Base-by-base conservation (phyloP, 2,113 vertebrate genomes). In the Rhinolophus ferrumequinum region DNA sequence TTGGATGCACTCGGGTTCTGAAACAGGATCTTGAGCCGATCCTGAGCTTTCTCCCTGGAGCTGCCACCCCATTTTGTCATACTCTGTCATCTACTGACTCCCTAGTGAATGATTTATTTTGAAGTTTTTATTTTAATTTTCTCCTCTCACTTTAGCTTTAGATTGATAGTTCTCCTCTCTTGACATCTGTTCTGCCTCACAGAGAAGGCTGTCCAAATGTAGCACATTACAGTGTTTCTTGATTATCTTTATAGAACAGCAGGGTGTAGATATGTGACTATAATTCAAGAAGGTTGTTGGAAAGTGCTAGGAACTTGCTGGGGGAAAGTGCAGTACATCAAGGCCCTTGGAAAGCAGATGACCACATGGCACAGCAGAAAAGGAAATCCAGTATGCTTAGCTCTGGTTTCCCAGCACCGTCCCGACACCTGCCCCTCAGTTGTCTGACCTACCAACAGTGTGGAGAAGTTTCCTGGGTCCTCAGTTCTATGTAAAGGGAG, bases 101-200 rank as follows among this genome's bases (percentile, higher is more conserved):
- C 15, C 14, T 21, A 38, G 35, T 75, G 54, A 77, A 90, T 90
- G 92, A 88, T 84, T 83, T 9, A 35, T 88, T 96, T 73, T 77
- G 33, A 97, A 94, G 79, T 35, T 97, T 97, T 94, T 66, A 44
- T 22, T 95, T 93, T 24, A 22, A 95, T 92, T 95, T 90, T 35
- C 50, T 62, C 52, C 75, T 96, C 35, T 96, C 56, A 72, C 54
- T 77, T 97, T 94, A 88, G 0, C 69, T 97, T 92, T 92, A 89
- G 92, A 90, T 77, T 83, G 86, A 93, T 94, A 87, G 21, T 76
- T 4, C 84, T 97, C 33, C n/a, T 94, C 66, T 93, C 70, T 76
- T 93, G 95, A 95, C 22, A 72, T 96, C 73, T 94, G 26, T 96
- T 98, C 96, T 93, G 58, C 38, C 22, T 97, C 95, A 93, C 12